phyloP scores from a whole-genome alignment of 2,888 invertebrate genomes.

The Aporophyla lueneburgensis region DNA sequence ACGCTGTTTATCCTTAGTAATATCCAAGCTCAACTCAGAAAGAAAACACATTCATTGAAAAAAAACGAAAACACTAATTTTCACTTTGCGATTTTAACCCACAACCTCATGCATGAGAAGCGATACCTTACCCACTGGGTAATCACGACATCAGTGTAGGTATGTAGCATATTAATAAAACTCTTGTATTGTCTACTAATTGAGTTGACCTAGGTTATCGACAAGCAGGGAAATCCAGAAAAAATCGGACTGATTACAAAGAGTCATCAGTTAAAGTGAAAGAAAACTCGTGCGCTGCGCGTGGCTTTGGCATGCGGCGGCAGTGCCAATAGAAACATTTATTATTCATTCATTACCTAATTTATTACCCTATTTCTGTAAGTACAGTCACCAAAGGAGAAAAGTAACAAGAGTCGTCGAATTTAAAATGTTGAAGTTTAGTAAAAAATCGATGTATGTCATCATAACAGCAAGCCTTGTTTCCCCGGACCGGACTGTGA shows the following conservation, averaged over 20 bases:
- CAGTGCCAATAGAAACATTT: neutral
- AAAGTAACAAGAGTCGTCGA: too few relatives aligned
- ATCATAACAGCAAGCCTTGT: too few relatives aligned
- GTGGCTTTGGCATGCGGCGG: conserved; percentile 7
- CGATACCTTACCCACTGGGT: neutral
- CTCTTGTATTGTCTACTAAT: neutral
- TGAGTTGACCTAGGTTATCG: conserved; percentile 9
- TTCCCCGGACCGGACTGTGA: too few relatives aligned
- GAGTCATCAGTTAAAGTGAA: neutral
- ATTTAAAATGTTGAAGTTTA: too few relatives aligned
- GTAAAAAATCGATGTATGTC: too few relatives aligned
- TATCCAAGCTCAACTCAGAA: too few relatives aligned
- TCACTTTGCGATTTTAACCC: neutral
- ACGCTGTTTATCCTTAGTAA: too few relatives aligned
- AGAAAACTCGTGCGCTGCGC: conserved; percentile 1
- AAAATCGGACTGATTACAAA: neutral
- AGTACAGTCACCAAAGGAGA: too few relatives aligned
- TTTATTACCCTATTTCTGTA: neutral
- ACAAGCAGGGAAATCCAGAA: neutral
- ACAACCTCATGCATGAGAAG: neutral
- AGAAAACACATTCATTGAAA: neutral
- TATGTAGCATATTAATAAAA: neutral
- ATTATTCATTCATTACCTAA: neutral
- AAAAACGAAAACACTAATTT: neutral
- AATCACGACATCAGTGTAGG: neutral